Conservation (phyloP, 2,113 vertebrate genomes). For the Gadus macrocephalus region DNA sequence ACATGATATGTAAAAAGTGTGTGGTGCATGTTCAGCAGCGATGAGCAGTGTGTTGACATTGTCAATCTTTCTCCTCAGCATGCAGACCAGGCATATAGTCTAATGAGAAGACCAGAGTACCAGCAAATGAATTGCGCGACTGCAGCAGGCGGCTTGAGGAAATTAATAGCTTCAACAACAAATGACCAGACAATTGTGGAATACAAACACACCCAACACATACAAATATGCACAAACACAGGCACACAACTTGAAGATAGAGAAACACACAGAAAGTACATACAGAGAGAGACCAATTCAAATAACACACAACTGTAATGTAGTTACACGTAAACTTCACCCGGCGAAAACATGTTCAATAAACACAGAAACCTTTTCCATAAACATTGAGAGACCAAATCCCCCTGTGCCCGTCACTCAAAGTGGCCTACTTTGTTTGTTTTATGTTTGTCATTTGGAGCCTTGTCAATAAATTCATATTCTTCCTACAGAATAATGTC, state of each 20-base stretch:
- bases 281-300: neutral
- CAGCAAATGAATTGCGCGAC: constrained; percentile 60
- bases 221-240: constrained; percentile 22
- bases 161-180: constrained; percentile 57
- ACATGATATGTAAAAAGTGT: constrained; percentile 55
- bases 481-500: constrained; percentile 55
- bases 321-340: no score
- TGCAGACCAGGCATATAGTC: constrained; percentile 61
- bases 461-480: constrained; percentile 63
- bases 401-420: constrained; percentile 42
- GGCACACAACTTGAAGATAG: constrained; percentile 3
- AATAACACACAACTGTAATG: neutral
- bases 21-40: constrained; percentile 42
- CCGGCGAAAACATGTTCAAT: no score
- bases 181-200: constrained; percentile 62
- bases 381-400: constrained; percentile 38
- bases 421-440: constrained; percentile 37
- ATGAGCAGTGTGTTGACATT: constrained; percentile 49
- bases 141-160: constrained; percentile 47
- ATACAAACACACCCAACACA: constrained; percentile 41
- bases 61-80: constrained; percentile 64
- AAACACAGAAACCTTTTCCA: constrained; percentile 26
- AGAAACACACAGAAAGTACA: no score
- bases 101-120: constrained; percentile 59
- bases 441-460: constrained; percentile 61